A percentile compares a stretch with the other conserved stretches of the same genome.
Conservation (phyloP, 1,140 invertebrate species). For the Drosophila ficusphila region DNA sequence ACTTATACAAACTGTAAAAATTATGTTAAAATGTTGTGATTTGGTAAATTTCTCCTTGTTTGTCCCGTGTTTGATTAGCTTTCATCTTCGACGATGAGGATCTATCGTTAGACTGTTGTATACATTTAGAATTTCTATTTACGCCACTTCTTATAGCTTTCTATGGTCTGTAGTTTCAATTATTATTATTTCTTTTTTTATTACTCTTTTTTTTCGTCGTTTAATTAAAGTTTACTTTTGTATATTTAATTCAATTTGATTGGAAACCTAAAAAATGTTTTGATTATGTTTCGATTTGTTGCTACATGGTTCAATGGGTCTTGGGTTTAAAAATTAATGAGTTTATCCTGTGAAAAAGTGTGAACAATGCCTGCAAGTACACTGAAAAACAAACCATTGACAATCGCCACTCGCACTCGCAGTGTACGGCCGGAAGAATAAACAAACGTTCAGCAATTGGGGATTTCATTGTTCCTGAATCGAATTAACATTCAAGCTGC, state of each 20-base stretch:
- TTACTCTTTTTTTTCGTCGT: slow-evolving; percentile 35
- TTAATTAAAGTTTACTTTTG: slow-evolving; percentile 63
- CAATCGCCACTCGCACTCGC: slow-evolving; percentile 19
- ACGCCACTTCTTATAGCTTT: slow-evolving; percentile 49
- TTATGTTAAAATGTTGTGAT: slow-evolving; percentile 77
- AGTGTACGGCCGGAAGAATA: slow-evolving; percentile 42
- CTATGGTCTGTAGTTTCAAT: slow-evolving; percentile 47
- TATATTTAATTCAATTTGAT: slow-evolving; percentile 73
- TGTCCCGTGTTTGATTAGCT: slow-evolving; percentile 67
- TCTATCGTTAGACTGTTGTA: slow-evolving; percentile 68
- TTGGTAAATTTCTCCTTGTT: slow-evolving; percentile 50
- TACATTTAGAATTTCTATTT: slow-evolving; percentile 63
- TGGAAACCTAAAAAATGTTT: slow-evolving; percentile 81
- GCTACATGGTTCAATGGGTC: slow-evolving; percentile 50
- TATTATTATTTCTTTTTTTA: slow-evolving; percentile 17
- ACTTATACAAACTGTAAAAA: slow-evolving; percentile 79
- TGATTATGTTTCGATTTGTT: slow-evolving; percentile 81
- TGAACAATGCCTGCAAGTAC: slow-evolving; percentile 25
- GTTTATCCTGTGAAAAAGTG: slow-evolving; percentile 23
- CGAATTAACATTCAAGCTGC: slow-evolving; percentile 71
- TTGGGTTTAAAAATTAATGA: slow-evolving; percentile 19
- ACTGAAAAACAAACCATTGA: slow-evolving; percentile 38
- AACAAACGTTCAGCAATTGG: slow-evolving; percentile 68
- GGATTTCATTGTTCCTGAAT: slow-evolving; percentile 61
- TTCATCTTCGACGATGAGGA: slow-evolving; percentile 44